Percentiles rank a stretch among this genome's conserved stretches.
Conservation (phyloP, 2,888 invertebrate genomes). For the Caenorhabditis angaria region DNA sequence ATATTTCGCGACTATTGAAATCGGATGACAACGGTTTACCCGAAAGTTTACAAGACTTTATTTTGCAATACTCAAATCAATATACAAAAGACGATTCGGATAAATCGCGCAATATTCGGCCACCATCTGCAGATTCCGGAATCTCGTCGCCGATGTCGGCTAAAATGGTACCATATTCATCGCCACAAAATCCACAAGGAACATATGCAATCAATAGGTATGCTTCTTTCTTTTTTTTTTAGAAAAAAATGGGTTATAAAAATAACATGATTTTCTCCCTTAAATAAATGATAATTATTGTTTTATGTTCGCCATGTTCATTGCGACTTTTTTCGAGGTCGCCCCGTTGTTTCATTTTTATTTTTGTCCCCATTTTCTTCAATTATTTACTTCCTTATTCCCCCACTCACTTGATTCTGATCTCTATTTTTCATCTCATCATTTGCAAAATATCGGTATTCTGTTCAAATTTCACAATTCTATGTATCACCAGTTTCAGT, state of each 20-base stretch:
- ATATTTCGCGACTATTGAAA: slow-evolving; percentile 20
- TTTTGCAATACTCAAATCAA: slow-evolving; percentile 68
- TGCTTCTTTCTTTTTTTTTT: background rate
- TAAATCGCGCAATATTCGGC: slow-evolving; percentile 30
- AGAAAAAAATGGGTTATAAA: background rate
- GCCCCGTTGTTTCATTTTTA: too few relatives aligned
- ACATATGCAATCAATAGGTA: slow-evolving; percentile 28
- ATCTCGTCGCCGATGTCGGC: slow-evolving; percentile 69
- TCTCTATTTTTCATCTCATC: too few relatives aligned
- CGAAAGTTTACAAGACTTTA: slow-evolving; percentile 71
- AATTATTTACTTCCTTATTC: too few relatives aligned
- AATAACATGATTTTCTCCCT: background rate
- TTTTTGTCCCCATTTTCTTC: too few relatives aligned
- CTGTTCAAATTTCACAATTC: too few relatives aligned
- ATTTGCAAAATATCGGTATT: too few relatives aligned
- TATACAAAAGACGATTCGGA: slow-evolving; percentile 38
- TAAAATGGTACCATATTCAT: slow-evolving; percentile 61
- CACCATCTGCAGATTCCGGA: slow-evolving; percentile 58
- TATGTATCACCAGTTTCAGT: too few relatives aligned
- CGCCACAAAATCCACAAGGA: slow-evolving; percentile 63
- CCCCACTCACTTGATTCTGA: too few relatives aligned
- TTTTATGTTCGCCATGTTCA: too few relatives aligned
- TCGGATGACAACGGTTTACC: slow-evolving; percentile 62
- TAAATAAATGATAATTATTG: too few relatives aligned
- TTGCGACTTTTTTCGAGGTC: too few relatives aligned